Conservation (phyloP, 1,140 invertebrate species). For the Dryas iulia region DNA sequence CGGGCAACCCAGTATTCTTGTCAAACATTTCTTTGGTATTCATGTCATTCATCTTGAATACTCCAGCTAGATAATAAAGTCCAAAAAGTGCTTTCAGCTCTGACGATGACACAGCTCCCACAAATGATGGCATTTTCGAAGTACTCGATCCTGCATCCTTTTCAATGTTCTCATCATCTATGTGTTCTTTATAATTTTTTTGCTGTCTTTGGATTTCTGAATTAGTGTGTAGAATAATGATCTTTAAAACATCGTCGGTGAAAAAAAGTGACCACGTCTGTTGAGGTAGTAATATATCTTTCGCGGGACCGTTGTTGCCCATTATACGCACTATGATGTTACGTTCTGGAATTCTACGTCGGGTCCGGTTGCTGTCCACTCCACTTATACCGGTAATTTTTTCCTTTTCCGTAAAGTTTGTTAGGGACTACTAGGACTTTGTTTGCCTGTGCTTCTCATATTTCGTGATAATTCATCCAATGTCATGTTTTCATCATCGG, state of each 20-base stretch:
- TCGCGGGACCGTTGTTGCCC: too few relatives aligned
- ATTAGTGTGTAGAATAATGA: neutral
- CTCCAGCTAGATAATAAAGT: slow-evolving; percentile 6
- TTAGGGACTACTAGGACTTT: too few relatives aligned
- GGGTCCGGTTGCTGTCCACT: neutral
- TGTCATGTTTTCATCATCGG: too few relatives aligned
- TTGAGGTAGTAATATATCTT: neutral
- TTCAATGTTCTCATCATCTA: neutral
- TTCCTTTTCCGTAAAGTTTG: slow-evolving; percentile 11
- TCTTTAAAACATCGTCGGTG: neutral
- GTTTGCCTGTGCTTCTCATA: too few relatives aligned
- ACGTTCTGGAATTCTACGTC: neutral
- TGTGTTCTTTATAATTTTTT: neutral
- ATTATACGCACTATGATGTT: too few relatives aligned
- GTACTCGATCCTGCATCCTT: too few relatives aligned
- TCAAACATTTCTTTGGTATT: neutral
- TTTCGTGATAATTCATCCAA: too few relatives aligned
- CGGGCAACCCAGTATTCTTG: too few relatives aligned
- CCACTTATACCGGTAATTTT: slow-evolving; percentile 13
- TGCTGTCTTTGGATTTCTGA: neutral
- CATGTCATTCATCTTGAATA: slow-evolving; percentile 15
- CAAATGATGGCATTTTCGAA: too few relatives aligned
- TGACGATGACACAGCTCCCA: slow-evolving; percentile 1
- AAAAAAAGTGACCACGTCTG: neutral
- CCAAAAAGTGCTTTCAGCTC: slow-evolving; percentile 28